Evolutionary conservation across 1,140 invertebrate genomes (phyloP), one percentile per base, ranked within the genome.

Genomic region (Trichomalopsis sarcophagae): DNA sequence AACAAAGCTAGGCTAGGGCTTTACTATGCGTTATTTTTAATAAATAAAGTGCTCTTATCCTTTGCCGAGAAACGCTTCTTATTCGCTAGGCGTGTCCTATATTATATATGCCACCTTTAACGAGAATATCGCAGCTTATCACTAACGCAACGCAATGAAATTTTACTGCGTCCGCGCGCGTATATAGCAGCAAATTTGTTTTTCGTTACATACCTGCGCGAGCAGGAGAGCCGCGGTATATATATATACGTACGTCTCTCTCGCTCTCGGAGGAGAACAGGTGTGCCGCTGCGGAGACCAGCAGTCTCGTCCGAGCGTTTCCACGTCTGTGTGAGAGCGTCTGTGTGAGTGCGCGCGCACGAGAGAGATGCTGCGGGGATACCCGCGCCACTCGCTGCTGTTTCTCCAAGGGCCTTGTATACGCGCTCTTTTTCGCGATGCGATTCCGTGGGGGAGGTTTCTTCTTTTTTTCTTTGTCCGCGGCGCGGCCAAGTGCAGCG

Each of bases 221-320:
- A 75, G 3, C 69, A 75, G 50, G 83, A 88, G 82, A 85, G 81
- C 78, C 44, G 84, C n/a, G n/a, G n/a, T n/a, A n/a, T n/a, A n/a
- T n/a, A n/a, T n/a, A 66, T 73, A 84, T 79, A 27, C 69, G 73
- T 47, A 77, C 79, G 83, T 86, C 85, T 87, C 85, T 78, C 74
- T 50, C 17, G n/a, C 17, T 62, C 84, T 75, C 71, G 84, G 85
- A 88, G 84, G 85, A 88, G 86, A 89, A 86, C 87, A 89, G 87
- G 77, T 84, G 83, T 84, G 83, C 27, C 40, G 33, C 62, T 27
- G n/a, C n/a, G 74, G 7, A 71, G 81, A 87, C 87, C 86, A 87
- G 87, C 87, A 87, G 87, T 87, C 86, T 86, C 86, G 86, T 71
- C 83, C 84, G 84, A 84, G 73, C 77, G 62, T 76, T 87, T 83